phyloP scores from a whole-genome alignment of 2,113 vertebrate genomes.

The Thalassarche chlororhynchos region DNA sequence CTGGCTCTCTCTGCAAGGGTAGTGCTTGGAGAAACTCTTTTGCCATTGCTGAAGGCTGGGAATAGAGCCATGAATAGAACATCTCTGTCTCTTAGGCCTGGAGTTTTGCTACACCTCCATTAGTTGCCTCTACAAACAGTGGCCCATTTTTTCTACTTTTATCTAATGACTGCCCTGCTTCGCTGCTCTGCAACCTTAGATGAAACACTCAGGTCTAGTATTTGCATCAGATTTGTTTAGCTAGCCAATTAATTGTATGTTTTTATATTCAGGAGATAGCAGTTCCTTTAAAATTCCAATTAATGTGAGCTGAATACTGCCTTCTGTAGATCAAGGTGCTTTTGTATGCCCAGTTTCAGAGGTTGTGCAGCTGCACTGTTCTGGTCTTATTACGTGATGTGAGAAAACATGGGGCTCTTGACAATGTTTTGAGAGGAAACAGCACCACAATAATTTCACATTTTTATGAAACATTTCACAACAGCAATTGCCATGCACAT shows the following conservation, averaged over 20 bases:
- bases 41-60: neutral
- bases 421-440: neutral
- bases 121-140: neutral
- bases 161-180: neutral
- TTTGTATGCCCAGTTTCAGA: neutral
- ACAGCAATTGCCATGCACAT: neutral
- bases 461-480: neutral
- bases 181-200: neutral
- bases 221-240: neutral
- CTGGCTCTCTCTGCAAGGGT: neutral
- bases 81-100: neutral
- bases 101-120: neutral
- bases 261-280: neutral
- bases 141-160: neutral
- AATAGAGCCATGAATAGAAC: neutral
- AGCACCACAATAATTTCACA: neutral
- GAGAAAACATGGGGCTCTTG: neutral
- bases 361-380: neutral
- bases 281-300: neutral
- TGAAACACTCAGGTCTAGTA: neutral
- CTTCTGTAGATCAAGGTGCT: neutral
- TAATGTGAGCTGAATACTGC: neutral
- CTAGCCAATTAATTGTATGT: neutral
- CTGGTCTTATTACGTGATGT: neutral
- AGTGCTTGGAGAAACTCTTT: neutral